Conservation (phyloP, 2,113 vertebrate species). For the Poecile atricapillus region DNA sequence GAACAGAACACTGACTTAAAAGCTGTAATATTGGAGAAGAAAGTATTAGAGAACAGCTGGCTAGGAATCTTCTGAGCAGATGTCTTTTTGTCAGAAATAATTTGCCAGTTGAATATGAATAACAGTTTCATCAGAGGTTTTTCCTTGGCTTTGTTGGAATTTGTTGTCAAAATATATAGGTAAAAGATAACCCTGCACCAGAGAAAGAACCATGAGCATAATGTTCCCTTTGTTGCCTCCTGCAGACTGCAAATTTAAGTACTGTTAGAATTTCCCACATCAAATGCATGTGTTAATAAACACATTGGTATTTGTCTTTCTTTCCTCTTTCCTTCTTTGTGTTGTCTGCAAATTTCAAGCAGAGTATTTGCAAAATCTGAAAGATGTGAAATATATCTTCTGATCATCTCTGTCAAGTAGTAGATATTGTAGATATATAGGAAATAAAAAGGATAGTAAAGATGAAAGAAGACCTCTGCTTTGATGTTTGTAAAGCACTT, state of each 20-base stretch:
- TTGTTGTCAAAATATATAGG: background rate
- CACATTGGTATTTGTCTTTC: background rate
- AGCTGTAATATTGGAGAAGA: background rate
- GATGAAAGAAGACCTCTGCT: background rate
- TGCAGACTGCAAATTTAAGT: background rate
- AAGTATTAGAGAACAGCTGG: background rate
- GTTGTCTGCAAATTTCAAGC: background rate
- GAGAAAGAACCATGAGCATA: fast-evolving
- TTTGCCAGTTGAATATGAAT: background rate
- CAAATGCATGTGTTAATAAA: background rate
- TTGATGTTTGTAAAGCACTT: background rate
- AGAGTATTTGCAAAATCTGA: background rate
- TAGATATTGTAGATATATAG: background rate
- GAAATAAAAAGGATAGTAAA: background rate
- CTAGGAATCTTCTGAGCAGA: background rate
- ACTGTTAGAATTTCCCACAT: background rate
- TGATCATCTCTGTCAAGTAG: background rate
- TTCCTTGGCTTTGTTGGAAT: background rate
- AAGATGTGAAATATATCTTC: background rate
- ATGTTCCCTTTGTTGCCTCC: background rate
- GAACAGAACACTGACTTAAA: background rate
- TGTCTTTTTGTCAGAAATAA: background rate
- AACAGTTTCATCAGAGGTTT: background rate
- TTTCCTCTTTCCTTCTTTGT: background rate
- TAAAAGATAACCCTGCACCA: background rate